These are phyloP conservation scores for Elephantulus edwardii DNA, from an alignment of 2,113 vertebrate genomes.

Conservation along the genomic window DNA sequence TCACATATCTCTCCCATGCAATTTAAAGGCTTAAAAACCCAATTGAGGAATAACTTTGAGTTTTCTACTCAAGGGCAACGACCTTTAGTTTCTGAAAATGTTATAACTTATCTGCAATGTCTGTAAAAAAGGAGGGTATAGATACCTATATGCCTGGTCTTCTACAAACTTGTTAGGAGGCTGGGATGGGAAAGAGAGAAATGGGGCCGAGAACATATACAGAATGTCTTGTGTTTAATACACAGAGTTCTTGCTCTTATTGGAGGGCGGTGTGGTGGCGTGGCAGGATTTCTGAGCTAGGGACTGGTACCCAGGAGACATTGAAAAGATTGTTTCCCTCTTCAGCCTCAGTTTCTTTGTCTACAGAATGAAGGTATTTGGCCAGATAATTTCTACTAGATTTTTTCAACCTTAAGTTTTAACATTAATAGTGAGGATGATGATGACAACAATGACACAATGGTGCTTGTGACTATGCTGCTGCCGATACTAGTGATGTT, in stretches of 20 bases:
- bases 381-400: not conserved
- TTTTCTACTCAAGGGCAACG: no score
- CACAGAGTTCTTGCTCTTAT: not conserved
- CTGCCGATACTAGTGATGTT: rapidly evolving
- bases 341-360: not conserved
- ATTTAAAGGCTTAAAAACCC: no score
- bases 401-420: not conserved
- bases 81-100: no score
- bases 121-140: not conserved
- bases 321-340: not conserved
- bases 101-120: not conserved
- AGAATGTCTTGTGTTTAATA: not conserved
- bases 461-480: no score
- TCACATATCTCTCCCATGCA: no score
- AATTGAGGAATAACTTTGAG: no score
- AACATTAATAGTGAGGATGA: rapidly evolving
- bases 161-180: not conserved
- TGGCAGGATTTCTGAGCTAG: not conserved
- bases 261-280: not conserved
- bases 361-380: not conserved
- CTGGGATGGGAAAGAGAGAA: not conserved
- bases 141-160: not conserved
- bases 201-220: not conserved
- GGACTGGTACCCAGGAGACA: not conserved
- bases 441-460: no score